A percentile compares a stretch with the other conserved stretches of the same genome.
Conservation (phyloP, 2,888 invertebrate genomes). For the Drosophila bunnanda region DNA sequence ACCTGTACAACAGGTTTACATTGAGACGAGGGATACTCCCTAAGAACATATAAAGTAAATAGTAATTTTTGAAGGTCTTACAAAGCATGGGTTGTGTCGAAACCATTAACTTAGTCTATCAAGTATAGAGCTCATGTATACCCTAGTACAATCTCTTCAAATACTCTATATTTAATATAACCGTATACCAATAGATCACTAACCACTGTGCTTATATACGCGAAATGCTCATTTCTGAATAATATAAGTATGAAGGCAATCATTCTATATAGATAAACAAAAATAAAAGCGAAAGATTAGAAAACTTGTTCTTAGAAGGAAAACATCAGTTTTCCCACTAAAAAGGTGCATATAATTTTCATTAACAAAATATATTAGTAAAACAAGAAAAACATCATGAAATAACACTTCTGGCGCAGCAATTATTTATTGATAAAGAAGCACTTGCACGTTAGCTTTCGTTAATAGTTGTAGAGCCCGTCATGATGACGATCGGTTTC, state of each 20-base stretch:
- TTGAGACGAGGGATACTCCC: background rate
- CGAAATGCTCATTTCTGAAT: slow-evolving; percentile 21
- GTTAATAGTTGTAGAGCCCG: slow-evolving; percentile 19
- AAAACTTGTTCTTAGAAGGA: slow-evolving; percentile 7
- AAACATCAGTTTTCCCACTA: background rate
- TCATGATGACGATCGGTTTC: slow-evolving; percentile 50
- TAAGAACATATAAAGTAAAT: background rate
- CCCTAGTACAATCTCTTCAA: background rate
- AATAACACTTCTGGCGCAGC: background rate
- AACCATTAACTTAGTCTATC: background rate
- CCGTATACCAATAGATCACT: no score
- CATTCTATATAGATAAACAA: slow-evolving; percentile 42
- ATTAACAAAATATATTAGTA: slow-evolving; percentile 2
- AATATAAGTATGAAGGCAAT: slow-evolving; percentile 30
- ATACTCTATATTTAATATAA: background rate
- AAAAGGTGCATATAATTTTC: background rate
- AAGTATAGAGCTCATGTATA: background rate
- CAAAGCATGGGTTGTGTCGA: background rate
- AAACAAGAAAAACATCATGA: slow-evolving; percentile 12
- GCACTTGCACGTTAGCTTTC: background rate
- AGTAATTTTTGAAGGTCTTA: background rate
- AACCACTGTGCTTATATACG: slow-evolving; percentile 49
- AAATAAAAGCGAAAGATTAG: slow-evolving; percentile 28
- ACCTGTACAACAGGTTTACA: background rate
- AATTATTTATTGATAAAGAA: slow-evolving; percentile 27